A percentile compares a stretch with the other conserved stretches of the same genome.
Conservation (phyloP, 2,888 invertebrate species). For the Morpho deidamia region DNA sequence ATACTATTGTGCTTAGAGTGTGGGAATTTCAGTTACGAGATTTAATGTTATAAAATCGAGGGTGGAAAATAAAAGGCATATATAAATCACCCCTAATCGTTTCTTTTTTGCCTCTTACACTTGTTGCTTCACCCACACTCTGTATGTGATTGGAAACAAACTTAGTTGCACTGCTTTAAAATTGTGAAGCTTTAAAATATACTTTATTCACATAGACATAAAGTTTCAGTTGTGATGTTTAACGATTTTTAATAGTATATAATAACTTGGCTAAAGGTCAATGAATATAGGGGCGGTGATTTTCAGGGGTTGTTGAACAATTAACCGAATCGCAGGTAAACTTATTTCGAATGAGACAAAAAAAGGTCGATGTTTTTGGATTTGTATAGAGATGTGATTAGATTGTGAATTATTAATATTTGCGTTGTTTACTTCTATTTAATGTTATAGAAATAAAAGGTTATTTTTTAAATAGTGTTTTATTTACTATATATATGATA, state of each 20-base stretch:
- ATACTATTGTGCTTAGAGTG: slow-evolving; percentile 35
- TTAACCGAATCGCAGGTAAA: slow-evolving; percentile 69
- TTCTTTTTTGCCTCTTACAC: slow-evolving; percentile 61
- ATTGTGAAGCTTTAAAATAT: background rate
- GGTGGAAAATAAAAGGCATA: slow-evolving; percentile 68
- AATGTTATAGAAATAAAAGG: slow-evolving; percentile 6
- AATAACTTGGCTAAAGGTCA: slow-evolving; percentile 27
- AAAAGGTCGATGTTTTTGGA: slow-evolving; percentile 45
- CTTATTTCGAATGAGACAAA: slow-evolving; percentile 49
- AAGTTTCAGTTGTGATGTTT: slow-evolving; percentile 5
- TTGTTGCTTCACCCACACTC: slow-evolving; percentile 64
- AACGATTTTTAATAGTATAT: background rate
- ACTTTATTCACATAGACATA: slow-evolving; percentile 22
- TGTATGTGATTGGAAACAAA: slow-evolving; percentile 34
- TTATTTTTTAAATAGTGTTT: background rate
- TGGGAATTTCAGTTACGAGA: slow-evolving; percentile 74
- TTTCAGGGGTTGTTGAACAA: slow-evolving; percentile 68
- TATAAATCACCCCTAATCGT: slow-evolving; percentile 76
- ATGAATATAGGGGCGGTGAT: slow-evolving; percentile 52
- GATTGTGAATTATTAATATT: slow-evolving; percentile 25
- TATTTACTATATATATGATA: background rate
- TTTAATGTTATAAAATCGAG: slow-evolving; percentile 48
- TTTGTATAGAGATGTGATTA: slow-evolving; percentile 33
- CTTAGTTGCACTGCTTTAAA: slow-evolving; percentile 3
- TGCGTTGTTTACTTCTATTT: slow-evolving; percentile 10